phyloP scores from a whole-genome alignment of 2,113 vertebrate species.

The Xenopus borealis region DNA sequence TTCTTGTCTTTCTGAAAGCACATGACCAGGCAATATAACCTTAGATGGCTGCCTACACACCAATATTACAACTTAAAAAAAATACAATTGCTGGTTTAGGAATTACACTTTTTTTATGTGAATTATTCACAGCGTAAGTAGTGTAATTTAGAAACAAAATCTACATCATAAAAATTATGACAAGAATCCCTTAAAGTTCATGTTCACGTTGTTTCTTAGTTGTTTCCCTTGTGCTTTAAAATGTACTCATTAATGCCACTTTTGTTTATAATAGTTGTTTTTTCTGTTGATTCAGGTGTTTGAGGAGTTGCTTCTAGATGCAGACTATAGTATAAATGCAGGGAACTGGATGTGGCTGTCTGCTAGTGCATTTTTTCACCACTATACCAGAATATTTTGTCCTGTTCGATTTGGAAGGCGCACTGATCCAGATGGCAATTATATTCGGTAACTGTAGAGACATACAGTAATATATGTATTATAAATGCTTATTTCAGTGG shows the following conservation, averaged over 20 bases:
- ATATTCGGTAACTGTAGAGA: conserved; percentile 49
- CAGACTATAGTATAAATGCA: conserved; percentile 60
- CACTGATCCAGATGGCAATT: conserved; percentile 54
- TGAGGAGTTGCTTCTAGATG: conserved; percentile 61
- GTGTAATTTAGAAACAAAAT: too few relatives aligned
- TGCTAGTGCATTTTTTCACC: conserved; percentile 62
- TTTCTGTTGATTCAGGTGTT: conserved; percentile 52
- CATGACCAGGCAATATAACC: too few relatives aligned
- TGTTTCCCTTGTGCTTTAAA: neutral
- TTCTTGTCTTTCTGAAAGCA: too few relatives aligned
- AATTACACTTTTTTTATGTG: too few relatives aligned
- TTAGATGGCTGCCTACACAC: too few relatives aligned
- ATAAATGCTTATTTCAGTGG: too few relatives aligned
- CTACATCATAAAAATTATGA: too few relatives aligned
- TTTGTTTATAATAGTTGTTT: neutral
- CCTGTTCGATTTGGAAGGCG: conserved; percentile 55
- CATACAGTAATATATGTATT: too few relatives aligned
- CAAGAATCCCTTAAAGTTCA: neutral
- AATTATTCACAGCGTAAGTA: too few relatives aligned
- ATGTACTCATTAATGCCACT: neutral
- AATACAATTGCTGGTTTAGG: too few relatives aligned
- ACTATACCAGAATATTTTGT: conserved; percentile 57
- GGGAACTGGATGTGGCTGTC: conserved; percentile 67
- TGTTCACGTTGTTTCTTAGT: neutral
- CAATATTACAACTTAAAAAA: too few relatives aligned